A percentile compares a stretch with the other conserved stretches of the same genome.
These are phyloP conservation scores for Narcine bancroftii DNA, from an alignment of 2,113 vertebrate species.

Conservation along the genomic window DNA sequence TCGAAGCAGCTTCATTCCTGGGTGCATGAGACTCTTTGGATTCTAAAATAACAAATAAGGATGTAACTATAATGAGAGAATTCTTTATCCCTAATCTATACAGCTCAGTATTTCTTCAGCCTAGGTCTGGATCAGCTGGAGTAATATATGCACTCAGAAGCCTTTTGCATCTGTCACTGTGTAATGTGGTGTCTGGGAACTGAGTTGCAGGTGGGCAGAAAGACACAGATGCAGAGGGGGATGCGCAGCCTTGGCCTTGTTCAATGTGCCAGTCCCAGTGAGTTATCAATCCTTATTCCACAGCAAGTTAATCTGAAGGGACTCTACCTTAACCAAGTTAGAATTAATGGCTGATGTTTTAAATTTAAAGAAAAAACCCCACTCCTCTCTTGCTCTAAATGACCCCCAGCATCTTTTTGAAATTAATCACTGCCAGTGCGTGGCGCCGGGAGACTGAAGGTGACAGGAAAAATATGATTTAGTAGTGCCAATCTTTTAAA, in stretches of 20 bases:
- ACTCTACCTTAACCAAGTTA: neutral
- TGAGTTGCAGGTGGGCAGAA: neutral
- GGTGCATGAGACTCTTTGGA: neutral
- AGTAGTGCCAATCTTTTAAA: neutral
- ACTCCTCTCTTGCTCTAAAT: neutral
- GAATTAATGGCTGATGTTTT: neutral
- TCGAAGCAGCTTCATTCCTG: neutral
- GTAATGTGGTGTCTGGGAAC: constrained; percentile 15
- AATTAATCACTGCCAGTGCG: neutral
- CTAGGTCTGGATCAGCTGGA: neutral
- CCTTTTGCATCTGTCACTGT: constrained; percentile 12
- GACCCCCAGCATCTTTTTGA: too few relatives aligned
- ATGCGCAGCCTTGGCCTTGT: neutral
- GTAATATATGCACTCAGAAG: neutral
- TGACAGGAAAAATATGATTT: neutral
- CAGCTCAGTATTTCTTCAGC: neutral
- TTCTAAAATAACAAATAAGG: neutral
- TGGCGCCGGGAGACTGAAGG: neutral
- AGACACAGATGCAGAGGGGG: neutral
- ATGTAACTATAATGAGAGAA: neutral
- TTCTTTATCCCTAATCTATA: neutral
- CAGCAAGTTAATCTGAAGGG: neutral
- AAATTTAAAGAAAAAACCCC: too few relatives aligned
- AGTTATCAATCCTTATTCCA: neutral
- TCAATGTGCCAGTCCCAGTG: neutral